A percentile compares a stretch with the other conserved stretches of the same genome.
Conservation (phyloP, 2,888 invertebrate species). For the Eucriotettix oculatus region DNA sequence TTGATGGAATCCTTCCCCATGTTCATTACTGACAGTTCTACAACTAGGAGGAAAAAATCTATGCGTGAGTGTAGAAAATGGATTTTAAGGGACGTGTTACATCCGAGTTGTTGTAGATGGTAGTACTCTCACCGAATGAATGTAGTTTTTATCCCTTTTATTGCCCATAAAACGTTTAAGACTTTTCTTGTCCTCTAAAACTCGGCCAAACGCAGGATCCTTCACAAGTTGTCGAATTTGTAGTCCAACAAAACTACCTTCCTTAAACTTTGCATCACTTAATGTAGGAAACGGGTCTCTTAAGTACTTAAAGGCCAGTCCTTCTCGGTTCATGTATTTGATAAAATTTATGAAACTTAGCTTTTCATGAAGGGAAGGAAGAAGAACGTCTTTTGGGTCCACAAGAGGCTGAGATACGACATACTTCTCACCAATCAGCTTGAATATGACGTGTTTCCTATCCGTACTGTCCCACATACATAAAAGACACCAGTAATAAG, state of each 20-base stretch:
- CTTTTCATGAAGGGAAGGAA: not conserved
- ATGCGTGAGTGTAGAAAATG: not conserved
- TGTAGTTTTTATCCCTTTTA: not conserved
- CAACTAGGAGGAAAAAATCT: not conserved
- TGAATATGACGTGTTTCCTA: not conserved
- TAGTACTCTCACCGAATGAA: not conserved
- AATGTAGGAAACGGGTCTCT: too few relatives aligned
- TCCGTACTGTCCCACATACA: not conserved
- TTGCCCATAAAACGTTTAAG: not conserved
- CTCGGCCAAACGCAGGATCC: not conserved
- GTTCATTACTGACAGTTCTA: not conserved
- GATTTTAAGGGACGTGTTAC: too few relatives aligned
- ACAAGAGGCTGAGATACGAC: not conserved
- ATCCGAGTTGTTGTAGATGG: not conserved
- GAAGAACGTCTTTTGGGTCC: not conserved
- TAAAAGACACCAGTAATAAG: conserved; percentile 14
- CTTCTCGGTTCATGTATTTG: not conserved
- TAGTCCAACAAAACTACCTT: not conserved
- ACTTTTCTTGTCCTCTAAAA: not conserved
- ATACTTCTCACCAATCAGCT: not conserved
- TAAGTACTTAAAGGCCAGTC: not conserved
- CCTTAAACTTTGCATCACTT: not conserved
- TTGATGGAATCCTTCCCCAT: not conserved
- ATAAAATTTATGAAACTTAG: not conserved
- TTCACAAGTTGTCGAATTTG: too few relatives aligned